phyloP scores from a whole-genome alignment of 1,140 invertebrate species.

The Drosophila saltans region DNA sequence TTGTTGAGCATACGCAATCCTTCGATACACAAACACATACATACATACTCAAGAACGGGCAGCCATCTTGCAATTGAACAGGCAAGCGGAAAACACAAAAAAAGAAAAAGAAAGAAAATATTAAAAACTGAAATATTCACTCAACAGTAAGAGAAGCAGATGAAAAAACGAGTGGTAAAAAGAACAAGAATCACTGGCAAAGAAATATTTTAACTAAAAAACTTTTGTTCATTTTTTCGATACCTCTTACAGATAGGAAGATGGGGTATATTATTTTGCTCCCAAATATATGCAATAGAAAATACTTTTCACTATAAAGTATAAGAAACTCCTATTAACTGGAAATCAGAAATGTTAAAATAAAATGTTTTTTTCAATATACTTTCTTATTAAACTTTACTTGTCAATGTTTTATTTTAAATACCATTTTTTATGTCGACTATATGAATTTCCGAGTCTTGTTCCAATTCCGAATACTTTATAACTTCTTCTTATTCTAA shows the following conservation, averaged over 20 bases:
- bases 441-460: too few species aligned
- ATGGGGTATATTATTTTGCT: neutral
- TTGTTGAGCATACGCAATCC: constrained; percentile 43
- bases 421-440: too few species aligned
- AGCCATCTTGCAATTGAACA: constrained; percentile 45
- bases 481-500: too few species aligned
- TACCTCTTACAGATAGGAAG: neutral
- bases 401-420: too few species aligned
- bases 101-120: constrained; percentile 22
- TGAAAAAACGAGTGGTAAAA: neutral
- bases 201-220: constrained; percentile 17
- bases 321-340: too few species aligned
- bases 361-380: too few species aligned
- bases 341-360: too few species aligned
- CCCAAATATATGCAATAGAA: too few species aligned
- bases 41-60: constrained; percentile 7
- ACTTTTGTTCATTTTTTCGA: neutral
- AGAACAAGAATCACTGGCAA: constrained; percentile 35
- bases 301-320: too few species aligned
- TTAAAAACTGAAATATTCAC: constrained; percentile 46
- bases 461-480: too few species aligned
- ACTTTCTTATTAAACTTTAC: too few species aligned
- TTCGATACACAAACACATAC: constrained; percentile 16
- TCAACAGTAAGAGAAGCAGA: constrained; percentile 28
- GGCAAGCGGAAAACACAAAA: constrained; percentile 1